Evolutionary conservation across 2,888 invertebrate species (phyloP), one percentile per base, ranked within the genome.

Genomic region (Athalia cordata): DNA sequence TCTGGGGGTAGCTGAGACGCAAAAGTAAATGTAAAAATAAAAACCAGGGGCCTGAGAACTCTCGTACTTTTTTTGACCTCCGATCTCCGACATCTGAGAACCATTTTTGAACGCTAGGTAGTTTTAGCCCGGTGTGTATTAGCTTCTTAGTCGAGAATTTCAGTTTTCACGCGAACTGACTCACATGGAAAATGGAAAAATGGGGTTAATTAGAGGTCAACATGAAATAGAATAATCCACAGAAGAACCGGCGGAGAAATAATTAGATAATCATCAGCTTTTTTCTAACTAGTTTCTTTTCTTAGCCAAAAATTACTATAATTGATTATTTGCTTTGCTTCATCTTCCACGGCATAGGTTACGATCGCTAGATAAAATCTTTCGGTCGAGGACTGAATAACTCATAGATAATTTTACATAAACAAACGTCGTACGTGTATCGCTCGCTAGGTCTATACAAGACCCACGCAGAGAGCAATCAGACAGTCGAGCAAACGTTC

Each of bases 401-500:
- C 49, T 49, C 7, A 66, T 13, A 66, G n/a, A 29, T 43, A 55
- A 15, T 5, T 43, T 6, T 29, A 55, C 57, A 29, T 57, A 45
- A 7, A 59, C 43, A 59, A 55, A 11, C 55, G 0, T 4, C 55
- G 55, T 65, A 8, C 8, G 8, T 9, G 45, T 57, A 68, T 55
- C 43, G 5, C 47, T 72, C 57, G 59, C 47, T 15, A 72, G 13
- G 15, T 47, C 43, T 13, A 29, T 59, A 13, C 45, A 15, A 59
- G 47, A 45, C 45, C 45, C 29, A 8, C 62, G 65, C n/a, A n/a
- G 47, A 29, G 29, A 70, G 70, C 45, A 57, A 4, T 57, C 70
- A 57, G 59, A 45, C 59, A 59, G 45, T 57, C 52, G 15, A 47
- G 59, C 72, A 72, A 59, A 68, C 68, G 72, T 86, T 85, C 86